These are phyloP conservation scores for Enteromius radiatus DNA, from an alignment of 2,797 vertebrate species.

Conservation along the genomic window DNA sequence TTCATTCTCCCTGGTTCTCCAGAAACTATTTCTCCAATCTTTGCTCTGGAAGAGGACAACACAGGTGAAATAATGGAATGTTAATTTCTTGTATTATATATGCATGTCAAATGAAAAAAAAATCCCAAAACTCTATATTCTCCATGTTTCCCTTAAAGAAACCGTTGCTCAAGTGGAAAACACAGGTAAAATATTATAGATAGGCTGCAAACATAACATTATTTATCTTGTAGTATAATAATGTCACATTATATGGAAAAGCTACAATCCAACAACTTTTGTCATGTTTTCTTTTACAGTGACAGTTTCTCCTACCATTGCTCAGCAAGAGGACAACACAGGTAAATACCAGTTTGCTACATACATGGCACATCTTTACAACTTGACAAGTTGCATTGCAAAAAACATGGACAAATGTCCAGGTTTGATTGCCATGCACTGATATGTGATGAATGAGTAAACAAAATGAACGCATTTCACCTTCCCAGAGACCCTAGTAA, in stretches of 20 bases:
- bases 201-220: not conserved
- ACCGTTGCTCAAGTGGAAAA: not conserved
- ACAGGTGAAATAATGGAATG: conserved; percentile 4
- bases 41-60: not conserved
- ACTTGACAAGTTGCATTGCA: not conserved
- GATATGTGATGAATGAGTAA: not conserved
- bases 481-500: not conserved
- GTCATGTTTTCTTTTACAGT: not conserved
- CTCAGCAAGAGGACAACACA: conserved; percentile 6
- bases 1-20: not conserved
- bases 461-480: not conserved
- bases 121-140: not conserved
- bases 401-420: not conserved
- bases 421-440: not conserved
- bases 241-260: not conserved
- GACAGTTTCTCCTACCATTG: not conserved
- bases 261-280: not conserved
- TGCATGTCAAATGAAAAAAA: not conserved
- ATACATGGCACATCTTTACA: not conserved
- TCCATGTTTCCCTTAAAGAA: not conserved
- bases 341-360: conserved; percentile 4
- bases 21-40: not conserved
- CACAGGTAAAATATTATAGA: not conserved
- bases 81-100: not conserved
- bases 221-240: not conserved